A percentile compares a stretch with the other conserved stretches of the same genome.
These are phyloP conservation scores for Lysiphlebus fabarum DNA, from an alignment of 1,140 invertebrate genomes.

Conservation along the genomic window DNA sequence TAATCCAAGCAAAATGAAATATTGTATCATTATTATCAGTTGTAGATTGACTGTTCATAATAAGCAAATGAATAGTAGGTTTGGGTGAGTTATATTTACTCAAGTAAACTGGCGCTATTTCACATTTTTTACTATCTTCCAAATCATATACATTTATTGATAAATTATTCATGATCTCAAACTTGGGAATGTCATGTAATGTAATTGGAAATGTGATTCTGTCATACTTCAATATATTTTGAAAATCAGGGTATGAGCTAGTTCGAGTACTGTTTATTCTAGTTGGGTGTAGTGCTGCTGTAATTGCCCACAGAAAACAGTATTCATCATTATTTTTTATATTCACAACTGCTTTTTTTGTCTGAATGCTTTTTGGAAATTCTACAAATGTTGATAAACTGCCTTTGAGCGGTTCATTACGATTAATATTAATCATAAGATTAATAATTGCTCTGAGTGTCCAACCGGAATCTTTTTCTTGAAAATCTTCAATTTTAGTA, in stretches of 20 bases:
- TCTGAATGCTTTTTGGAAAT: constrained; percentile 22
- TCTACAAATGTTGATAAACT: constrained; percentile 24
- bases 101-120: neutral
- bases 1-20: constrained; percentile 3
- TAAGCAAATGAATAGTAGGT: neutral
- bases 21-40: neutral
- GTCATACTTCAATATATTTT: constrained; percentile 16
- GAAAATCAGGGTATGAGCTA: constrained; percentile 18
- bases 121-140: neutral
- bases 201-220: constrained; percentile 25
- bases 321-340: constrained; percentile 17
- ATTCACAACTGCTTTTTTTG: constrained; percentile 28
- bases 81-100: neutral
- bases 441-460: constrained; percentile 26
- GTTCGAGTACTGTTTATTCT: neutral
- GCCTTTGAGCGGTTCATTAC: constrained; percentile 22
- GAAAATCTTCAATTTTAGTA: constrained; percentile 24
- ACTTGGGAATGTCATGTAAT: constrained; percentile 13
- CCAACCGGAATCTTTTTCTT: constrained; percentile 27
- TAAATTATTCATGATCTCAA: constrained; percentile 28
- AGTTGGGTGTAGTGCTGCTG: constrained; percentile 16
- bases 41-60: no score
- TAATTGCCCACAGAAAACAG: constrained; percentile 23
- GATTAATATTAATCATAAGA: constrained; percentile 26
- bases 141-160: constrained; percentile 15